These are phyloP conservation scores for Parasteatoda lunata DNA, from an alignment of 2,888 invertebrate genomes.

Conservation along the genomic window DNA sequence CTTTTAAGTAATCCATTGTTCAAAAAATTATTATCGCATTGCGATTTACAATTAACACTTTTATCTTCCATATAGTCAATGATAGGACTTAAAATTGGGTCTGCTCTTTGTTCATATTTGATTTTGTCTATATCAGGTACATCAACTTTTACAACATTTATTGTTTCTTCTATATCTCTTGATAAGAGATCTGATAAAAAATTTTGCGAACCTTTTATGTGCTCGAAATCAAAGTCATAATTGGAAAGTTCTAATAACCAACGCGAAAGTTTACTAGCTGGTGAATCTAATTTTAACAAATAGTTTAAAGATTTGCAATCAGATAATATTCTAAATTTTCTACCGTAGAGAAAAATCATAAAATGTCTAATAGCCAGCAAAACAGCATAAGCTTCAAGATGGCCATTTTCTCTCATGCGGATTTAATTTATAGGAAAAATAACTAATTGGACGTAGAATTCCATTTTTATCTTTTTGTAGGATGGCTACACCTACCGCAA, in stretches of 20 bases:
- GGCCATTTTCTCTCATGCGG: conserved; percentile 12
- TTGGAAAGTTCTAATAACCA: conserved; percentile 14
- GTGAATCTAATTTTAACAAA: not conserved
- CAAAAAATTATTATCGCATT: conserved; percentile 3
- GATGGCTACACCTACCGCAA: too few relatives aligned
- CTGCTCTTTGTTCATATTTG: conserved; percentile 3
- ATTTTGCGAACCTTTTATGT: conserved; percentile 1
- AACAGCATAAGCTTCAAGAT: conserved; percentile 18
- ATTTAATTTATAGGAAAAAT: too few relatives aligned
- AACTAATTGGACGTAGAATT: not conserved
- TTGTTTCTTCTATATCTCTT: not conserved
- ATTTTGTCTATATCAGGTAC: conserved; percentile 1
- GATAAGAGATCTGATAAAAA: not conserved
- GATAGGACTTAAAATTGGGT: not conserved
- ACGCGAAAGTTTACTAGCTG: conserved; percentile 1
- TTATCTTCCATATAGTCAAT: conserved; percentile 5
- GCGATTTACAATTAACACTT: not conserved
- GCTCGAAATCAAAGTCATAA: conserved; percentile 12
- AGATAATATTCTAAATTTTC: conserved; percentile 7
- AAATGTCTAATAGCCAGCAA: conserved; percentile 1
- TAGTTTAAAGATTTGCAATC: conserved; percentile 18
- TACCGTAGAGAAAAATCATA: conserved; percentile 2
- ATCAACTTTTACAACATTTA: conserved; percentile 3
- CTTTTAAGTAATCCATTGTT: not conserved
- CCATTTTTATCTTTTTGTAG: conserved; percentile 17